Evolutionary conservation across 2,113 vertebrate genomes (phyloP).

Genomic region (Nesoenas mayeri): DNA sequence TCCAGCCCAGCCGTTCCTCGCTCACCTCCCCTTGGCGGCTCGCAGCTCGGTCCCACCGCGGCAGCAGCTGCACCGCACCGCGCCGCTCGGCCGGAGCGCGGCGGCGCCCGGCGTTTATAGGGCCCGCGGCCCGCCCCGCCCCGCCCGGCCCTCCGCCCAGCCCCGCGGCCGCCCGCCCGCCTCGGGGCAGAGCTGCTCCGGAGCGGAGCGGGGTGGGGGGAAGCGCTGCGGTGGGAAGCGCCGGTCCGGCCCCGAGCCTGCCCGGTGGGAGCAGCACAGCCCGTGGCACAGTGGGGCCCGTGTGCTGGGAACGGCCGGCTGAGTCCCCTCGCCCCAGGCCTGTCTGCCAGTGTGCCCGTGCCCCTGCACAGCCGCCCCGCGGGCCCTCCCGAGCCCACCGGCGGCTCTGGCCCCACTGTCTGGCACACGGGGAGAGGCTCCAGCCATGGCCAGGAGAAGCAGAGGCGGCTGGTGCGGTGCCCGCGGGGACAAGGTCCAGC

Average conservation of each 20-base stretch:
- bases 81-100: neutral
- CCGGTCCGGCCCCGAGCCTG: neutral
- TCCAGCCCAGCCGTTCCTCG: neutral
- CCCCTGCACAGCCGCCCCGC: neutral
- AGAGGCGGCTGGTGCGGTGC: rapidly evolving
- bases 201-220: neutral
- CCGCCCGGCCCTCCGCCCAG: neutral
- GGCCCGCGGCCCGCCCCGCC: neutral
- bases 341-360: neutral
- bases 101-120: neutral
- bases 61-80: neutral
- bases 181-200: neutral
- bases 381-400: no score
- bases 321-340: rapidly evolving
- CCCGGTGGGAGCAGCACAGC: neutral
- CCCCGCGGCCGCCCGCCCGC: neutral
- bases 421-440: neutral
- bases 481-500: neutral
- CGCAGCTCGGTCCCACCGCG: neutral
- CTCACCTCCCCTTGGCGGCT: neutral
- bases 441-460: rapidly evolving
- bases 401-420: neutral
- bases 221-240: neutral
- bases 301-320: neutral
- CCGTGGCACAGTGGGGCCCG: neutral